phyloP scores from a whole-genome alignment of 2,113 vertebrate genomes.

The Pseudopodoces humilis region DNA sequence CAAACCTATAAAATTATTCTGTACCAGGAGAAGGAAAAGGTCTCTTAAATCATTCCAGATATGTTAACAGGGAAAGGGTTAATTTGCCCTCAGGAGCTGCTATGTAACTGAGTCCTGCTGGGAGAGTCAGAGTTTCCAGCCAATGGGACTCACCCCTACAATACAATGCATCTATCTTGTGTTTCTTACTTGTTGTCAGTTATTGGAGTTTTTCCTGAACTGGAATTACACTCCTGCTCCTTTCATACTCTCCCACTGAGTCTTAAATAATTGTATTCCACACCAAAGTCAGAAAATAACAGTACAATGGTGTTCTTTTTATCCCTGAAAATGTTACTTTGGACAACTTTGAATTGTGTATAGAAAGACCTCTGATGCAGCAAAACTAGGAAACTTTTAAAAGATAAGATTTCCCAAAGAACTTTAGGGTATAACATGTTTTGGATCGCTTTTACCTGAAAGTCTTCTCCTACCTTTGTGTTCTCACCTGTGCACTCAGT shows the following conservation, averaged over 20 bases:
- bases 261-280: constrained; percentile 51
- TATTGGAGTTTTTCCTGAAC: constrained; percentile 53
- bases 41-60: neutral
- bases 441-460: neutral
- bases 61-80: constrained; percentile 25
- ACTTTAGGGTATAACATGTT: neutral
- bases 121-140: constrained; percentile 26
- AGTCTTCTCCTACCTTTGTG: neutral
- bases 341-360: neutral
- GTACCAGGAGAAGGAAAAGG: neutral
- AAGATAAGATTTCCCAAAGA: neutral
- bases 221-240: constrained; percentile 45
- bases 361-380: neutral
- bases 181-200: constrained; percentile 28
- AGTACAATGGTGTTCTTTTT: neutral
- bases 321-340: neutral
- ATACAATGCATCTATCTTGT: constrained; percentile 53
- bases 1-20: neutral
- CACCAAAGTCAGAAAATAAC: constrained; percentile 13
- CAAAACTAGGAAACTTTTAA: neutral
- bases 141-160: constrained; percentile 13
- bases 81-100: constrained; percentile 47
- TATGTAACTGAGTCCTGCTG: constrained; percentile 52
- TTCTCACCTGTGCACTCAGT: neutral
- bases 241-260: constrained; percentile 21